These are phyloP conservation scores for Crotalus helleri DNA, from an alignment of 2,113 vertebrate genomes.

Conservation along the genomic window DNA sequence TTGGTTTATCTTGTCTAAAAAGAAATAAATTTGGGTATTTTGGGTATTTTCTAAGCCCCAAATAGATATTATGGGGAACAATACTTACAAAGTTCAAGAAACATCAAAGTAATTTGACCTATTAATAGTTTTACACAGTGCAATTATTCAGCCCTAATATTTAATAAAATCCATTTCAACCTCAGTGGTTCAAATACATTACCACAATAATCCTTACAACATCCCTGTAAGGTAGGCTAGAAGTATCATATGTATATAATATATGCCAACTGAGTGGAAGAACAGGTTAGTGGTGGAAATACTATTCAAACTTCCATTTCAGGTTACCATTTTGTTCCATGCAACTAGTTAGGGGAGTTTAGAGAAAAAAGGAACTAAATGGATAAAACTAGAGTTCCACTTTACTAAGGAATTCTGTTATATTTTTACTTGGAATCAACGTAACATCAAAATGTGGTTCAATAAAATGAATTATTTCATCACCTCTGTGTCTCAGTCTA, in stretches of 20 bases:
- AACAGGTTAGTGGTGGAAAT: background rate
- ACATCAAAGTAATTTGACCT: background rate
- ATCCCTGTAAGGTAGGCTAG: slow-evolving; percentile 26
- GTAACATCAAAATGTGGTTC: background rate
- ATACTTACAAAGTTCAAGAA: background rate
- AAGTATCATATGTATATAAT: background rate
- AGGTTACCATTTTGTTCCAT: background rate
- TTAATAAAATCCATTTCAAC: background rate
- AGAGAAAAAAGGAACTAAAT: background rate
- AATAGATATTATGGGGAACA: background rate
- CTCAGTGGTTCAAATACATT: background rate
- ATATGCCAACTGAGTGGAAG: background rate
- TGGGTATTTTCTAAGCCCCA: background rate
- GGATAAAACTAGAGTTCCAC: background rate
- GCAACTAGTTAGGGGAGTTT: background rate
- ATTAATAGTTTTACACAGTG: background rate
- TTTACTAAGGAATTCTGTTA: background rate
- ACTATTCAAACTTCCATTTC: background rate
- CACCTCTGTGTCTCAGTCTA: background rate
- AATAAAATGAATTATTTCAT: background rate
- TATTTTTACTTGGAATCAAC: background rate
- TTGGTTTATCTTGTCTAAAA: slow-evolving; percentile 53
- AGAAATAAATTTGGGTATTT: slow-evolving; percentile 4
- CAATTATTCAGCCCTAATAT: background rate
- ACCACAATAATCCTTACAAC: slow-evolving; percentile 16